Percentiles rank a stretch among this genome's conserved stretches.
Conservation (phyloP, 2,888 invertebrate genomes). For the Choristoneura rosaceana region DNA sequence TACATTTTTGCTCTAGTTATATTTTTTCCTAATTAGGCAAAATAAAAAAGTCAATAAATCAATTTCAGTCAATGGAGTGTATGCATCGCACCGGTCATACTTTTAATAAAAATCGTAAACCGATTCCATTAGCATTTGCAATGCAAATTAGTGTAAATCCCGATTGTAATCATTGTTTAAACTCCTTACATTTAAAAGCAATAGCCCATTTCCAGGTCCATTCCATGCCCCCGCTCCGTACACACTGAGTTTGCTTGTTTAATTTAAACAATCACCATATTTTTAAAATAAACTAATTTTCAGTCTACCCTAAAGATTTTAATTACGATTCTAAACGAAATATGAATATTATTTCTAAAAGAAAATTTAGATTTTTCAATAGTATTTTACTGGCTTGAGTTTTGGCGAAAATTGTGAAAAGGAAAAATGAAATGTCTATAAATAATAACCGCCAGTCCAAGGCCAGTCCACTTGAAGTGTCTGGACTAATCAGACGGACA, state of each 20-base stretch:
- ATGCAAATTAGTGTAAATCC: constrained; percentile 76
- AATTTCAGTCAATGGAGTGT: constrained; percentile 30
- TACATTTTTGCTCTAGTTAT: background rate
- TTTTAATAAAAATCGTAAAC: constrained; percentile 58
- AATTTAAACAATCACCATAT: constrained; percentile 75
- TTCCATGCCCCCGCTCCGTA: constrained; percentile 64
- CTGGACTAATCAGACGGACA: background rate
- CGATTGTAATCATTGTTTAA: constrained; percentile 76
- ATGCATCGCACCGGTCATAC: constrained; percentile 50
- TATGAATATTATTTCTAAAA: constrained; percentile 8
- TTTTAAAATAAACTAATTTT: constrained; percentile 69
- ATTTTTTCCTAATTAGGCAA: background rate
- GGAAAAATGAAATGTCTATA: background rate
- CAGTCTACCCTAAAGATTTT: constrained; percentile 63
- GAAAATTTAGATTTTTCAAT: background rate
- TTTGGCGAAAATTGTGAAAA: background rate
- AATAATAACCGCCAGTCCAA: background rate
- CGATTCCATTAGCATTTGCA: constrained; percentile 69
- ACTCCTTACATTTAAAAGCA: constrained; percentile 69
- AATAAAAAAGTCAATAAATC: background rate
- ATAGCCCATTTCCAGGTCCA: constrained; percentile 72
- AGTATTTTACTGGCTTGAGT: background rate
- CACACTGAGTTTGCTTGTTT: constrained; percentile 74
- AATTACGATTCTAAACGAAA: constrained; percentile 56
- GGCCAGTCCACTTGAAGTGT: background rate